These are phyloP conservation scores for Heterocephalus glaber DNA, from an alignment of 2,113 vertebrate genomes.

Conservation along the genomic window DNA sequence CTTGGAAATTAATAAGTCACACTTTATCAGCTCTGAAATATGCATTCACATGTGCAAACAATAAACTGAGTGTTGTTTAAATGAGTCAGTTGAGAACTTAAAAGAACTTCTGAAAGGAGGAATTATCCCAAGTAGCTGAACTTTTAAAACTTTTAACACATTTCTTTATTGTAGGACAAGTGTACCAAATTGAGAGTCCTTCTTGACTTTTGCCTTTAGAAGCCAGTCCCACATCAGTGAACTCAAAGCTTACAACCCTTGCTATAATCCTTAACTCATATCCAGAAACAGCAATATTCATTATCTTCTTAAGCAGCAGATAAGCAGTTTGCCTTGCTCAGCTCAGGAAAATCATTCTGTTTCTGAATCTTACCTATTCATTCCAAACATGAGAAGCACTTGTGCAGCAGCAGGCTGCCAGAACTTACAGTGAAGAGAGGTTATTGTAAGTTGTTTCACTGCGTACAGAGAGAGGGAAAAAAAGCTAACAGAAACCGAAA, in stretches of 20 bases:
- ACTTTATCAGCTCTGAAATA: not conserved
- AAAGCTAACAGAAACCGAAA: not conserved
- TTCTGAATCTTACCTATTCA: not conserved
- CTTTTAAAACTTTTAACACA: not conserved
- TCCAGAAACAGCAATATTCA: not conserved
- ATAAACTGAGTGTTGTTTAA: not conserved
- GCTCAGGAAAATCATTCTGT: not conserved
- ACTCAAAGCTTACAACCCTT: not conserved
- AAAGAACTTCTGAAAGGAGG: not conserved
- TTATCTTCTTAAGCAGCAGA: not conserved
- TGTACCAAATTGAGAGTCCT: not conserved
- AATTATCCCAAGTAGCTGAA: not conserved
- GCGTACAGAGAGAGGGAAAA: not conserved
- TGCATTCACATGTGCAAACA: not conserved
- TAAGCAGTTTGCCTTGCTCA: not conserved
- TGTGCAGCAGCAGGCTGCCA: not conserved
- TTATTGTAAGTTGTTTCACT: not conserved
- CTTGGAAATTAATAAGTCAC: not conserved
- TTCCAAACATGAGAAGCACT: not conserved
- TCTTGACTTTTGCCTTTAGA: not conserved
- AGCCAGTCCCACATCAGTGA: not conserved
- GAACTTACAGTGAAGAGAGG: not conserved
- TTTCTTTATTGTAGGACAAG: conserved; percentile 4
- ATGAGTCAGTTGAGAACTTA: not conserved
- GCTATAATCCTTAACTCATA: not conserved